Percentiles rank a stretch among this genome's conserved stretches.
These are phyloP conservation scores for Chrysomallon squamiferum DNA, from an alignment of 1,140 invertebrate genomes.

Conservation along the genomic window DNA sequence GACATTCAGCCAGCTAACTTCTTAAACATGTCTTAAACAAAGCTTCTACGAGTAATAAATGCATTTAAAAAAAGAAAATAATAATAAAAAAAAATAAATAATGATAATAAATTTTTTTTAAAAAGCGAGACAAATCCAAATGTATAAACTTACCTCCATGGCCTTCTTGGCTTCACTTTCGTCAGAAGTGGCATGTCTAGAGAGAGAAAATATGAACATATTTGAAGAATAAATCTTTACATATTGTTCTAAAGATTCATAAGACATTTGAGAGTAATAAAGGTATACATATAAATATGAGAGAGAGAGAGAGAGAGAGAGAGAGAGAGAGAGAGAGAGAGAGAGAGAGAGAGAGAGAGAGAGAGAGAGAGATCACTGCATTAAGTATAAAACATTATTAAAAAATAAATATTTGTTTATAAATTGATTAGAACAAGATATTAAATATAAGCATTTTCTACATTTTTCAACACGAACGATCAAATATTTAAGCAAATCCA, in stretches of 20 bases:
- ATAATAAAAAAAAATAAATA: neutral
- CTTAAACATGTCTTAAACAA: too few species aligned
- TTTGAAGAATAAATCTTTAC: neutral
- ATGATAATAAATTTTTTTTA: too few species aligned
- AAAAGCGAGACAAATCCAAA: too few species aligned
- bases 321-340: conserved; percentile 6
- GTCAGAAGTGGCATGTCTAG: neutral
- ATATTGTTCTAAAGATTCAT: neutral
- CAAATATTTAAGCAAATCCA: too few species aligned
- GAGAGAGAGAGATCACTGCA: neutral
- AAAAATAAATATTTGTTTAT: neutral
- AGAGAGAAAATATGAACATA: neutral
- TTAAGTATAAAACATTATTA: neutral
- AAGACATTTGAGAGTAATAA: neutral
- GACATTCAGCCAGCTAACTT: too few species aligned
- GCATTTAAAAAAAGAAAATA: too few species aligned
- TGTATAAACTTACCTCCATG: conserved; percentile 28
- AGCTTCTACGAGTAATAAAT: too few species aligned
- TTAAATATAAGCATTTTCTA: too few species aligned
- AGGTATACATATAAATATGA: neutral
- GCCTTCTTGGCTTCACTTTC: conserved; percentile 33
- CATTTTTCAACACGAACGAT: too few species aligned
- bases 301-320: conserved; percentile 5
- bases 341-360: conserved; percentile 9
- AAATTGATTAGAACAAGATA: neutral